These are phyloP conservation scores for Carapus acus DNA, from an alignment of 2,797 vertebrate genomes.

Conservation along the genomic window DNA sequence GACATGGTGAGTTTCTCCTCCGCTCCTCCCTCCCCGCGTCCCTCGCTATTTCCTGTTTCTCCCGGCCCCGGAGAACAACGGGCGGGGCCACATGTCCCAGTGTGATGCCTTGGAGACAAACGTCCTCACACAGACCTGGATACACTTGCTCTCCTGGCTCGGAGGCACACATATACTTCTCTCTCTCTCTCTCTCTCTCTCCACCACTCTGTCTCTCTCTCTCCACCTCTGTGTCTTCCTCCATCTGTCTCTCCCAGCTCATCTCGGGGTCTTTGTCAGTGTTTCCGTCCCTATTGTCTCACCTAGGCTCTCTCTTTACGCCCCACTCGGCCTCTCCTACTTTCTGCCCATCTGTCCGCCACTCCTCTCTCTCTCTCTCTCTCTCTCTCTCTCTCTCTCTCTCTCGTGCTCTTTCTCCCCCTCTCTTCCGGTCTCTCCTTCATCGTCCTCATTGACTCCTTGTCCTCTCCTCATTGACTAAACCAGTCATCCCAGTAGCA, in stretches of 20 bases:
- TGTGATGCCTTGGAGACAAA: constrained; percentile 10
- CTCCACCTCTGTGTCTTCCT: background rate
- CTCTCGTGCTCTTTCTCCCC: background rate
- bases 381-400: constrained; percentile 38
- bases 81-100: background rate
- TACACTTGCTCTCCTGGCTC: constrained; percentile 34
- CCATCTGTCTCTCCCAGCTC: constrained; percentile 44
- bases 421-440: constrained; percentile 44
- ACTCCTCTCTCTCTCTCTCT: constrained; percentile 22
- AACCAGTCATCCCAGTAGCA: constrained; percentile 68
- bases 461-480: constrained; percentile 67
- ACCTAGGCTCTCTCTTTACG: no score
- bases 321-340: no score
- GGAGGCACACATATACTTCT: constrained; percentile 31
- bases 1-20: constrained; percentile 77
- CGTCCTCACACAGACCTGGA: constrained; percentile 19
- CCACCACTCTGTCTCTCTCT: constrained; percentile 37
- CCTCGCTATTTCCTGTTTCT: no score
- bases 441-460: constrained; percentile 68
- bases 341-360: no score
- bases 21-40: background rate
- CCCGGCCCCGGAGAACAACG: background rate
- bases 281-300: no score
- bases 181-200: constrained; percentile 35
- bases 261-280: no score